Base-by-base conservation (phyloP, 1,140 invertebrate genomes). In the Littorina saxatilis region DNA sequence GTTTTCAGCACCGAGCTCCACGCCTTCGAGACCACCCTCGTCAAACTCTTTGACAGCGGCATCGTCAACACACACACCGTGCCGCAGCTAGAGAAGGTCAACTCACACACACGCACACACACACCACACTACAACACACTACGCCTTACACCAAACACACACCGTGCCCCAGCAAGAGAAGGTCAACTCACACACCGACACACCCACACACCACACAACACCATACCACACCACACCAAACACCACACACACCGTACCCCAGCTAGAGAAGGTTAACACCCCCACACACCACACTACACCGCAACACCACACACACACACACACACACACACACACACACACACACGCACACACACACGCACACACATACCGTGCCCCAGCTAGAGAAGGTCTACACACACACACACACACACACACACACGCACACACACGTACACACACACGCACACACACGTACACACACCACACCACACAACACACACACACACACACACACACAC, bases 41-140 rank as follows among this genome's bases (percentile, higher is more conserved):
- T 95, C 50, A 87, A 92, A 1, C 81, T 96, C 29, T 95, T 95
- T 83, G 94, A 95, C 70, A 94, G 94, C 80, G 94, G 94, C 40
- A 91, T 96, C 15, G 92, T 91, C 47, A 92, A 94, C 13, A 95
- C 94, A 66, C 95, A 96, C 87, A 94, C 94, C 87, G 94, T 96
- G 27, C 94, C 92, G 27, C 95, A 96, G 91, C 93, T 96, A 13
- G 95, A 96, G 84, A 92, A 92, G 90, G 91, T 92, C 73, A 72
- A 47, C 43, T n/a, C 58, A 61, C 58, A 61, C 58, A 61, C 58
- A 61, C 58, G 23, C 58, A 29, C 58, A 61, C 58, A 29, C 58
- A 61, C 58, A 61, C 58, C 9, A 61, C 58, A 61, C 58, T 13
- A 7, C 9, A 9, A 23, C 58, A 61, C 58, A 61, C n/a, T 23